A percentile compares a stretch with the other conserved stretches of the same genome.
Conservation (phyloP, 2,888 invertebrate genomes). For the Cynaeus angustus region DNA sequence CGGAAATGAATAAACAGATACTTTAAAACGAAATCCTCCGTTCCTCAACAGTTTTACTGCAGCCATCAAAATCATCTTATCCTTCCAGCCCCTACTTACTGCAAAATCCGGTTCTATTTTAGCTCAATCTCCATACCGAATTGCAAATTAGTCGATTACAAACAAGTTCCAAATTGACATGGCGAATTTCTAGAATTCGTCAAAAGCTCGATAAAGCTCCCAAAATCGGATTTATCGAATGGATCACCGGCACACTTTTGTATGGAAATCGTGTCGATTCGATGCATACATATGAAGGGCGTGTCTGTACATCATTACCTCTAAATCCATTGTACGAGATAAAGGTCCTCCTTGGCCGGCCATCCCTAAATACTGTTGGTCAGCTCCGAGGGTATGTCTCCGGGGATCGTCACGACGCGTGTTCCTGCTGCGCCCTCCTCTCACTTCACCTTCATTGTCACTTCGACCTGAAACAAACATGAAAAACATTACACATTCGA, state of each 20-base stretch:
- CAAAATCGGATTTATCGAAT: constrained; percentile 17
- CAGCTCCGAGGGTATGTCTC: constrained; percentile 85
- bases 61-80: constrained; percentile 1
- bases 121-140: constrained; percentile 10
- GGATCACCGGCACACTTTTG: constrained; percentile 10
- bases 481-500: constrained; percentile 55
- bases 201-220: constrained; percentile 11
- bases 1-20: constrained; percentile 3
- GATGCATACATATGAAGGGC: constrained; percentile 18
- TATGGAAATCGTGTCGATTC: constrained; percentile 18
- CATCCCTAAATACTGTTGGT: constrained; percentile 80
- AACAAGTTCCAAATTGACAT: constrained; percentile 5
- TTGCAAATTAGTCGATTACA: constrained; percentile 19
- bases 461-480: constrained; percentile 60
- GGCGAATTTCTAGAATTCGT: constrained; percentile 19
- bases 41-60: neutral
- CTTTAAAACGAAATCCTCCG: neutral
- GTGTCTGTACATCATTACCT: constrained; percentile 77
- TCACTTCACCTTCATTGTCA: constrained; percentile 70
- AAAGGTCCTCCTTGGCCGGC: constrained; percentile 75
- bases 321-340: constrained; percentile 82
- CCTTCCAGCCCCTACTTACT: neutral
- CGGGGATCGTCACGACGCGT: constrained; percentile 86
- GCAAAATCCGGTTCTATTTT: neutral
- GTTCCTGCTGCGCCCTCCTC: constrained; percentile 73